A percentile compares a stretch with the other conserved stretches of the same genome.
phyloP scores from a whole-genome alignment of 2,888 invertebrate species.

The Lobophora halterata region DNA sequence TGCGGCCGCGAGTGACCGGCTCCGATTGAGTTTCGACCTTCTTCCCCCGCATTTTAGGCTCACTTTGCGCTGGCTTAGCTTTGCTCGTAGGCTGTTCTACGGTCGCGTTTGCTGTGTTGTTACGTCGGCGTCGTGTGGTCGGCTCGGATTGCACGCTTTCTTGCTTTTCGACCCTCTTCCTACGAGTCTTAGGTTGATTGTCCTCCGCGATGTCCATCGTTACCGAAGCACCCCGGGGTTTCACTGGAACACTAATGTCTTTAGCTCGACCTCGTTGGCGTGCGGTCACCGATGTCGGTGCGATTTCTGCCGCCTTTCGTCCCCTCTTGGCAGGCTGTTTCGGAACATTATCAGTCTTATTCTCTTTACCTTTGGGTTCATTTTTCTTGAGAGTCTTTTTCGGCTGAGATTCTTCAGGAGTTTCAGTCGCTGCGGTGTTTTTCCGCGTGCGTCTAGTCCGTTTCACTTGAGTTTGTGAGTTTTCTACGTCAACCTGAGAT shows the following conservation, averaged over 20 bases:
- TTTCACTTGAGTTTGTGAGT: constrained; percentile 6
- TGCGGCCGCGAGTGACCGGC: constrained; percentile 25
- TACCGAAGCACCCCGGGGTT: constrained; percentile 8
- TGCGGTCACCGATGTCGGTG: constrained; percentile 18
- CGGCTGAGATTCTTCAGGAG: constrained; percentile 37
- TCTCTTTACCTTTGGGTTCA: constrained; percentile 29
- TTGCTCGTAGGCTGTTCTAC: constrained; percentile 18
- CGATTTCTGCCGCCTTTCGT: constrained; percentile 19
- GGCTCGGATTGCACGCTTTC: constrained; percentile 10
- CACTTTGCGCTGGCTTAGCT: constrained; percentile 2
- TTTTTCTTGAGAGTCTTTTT: constrained; percentile 19
- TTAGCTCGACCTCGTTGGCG: constrained; percentile 16
- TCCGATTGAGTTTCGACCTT: constrained; percentile 31
- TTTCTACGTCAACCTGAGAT: constrained; percentile 29
- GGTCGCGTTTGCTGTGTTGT: constrained; percentile 6
- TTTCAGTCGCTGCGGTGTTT: constrained; percentile 26
- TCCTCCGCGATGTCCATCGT: constrained; percentile 18
- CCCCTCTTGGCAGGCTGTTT: constrained; percentile 26
- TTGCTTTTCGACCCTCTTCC: constrained; percentile 11
- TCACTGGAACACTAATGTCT: neutral
- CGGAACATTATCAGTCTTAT: constrained; percentile 21
- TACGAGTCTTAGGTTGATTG: constrained; percentile 19
- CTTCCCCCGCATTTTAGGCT: constrained; percentile 30
- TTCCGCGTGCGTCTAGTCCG: constrained; percentile 33
- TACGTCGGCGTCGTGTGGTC: constrained; percentile 19